Base-by-base conservation (phyloP, 2,888 invertebrate species). In the Alentia gelatinosa region DNA sequence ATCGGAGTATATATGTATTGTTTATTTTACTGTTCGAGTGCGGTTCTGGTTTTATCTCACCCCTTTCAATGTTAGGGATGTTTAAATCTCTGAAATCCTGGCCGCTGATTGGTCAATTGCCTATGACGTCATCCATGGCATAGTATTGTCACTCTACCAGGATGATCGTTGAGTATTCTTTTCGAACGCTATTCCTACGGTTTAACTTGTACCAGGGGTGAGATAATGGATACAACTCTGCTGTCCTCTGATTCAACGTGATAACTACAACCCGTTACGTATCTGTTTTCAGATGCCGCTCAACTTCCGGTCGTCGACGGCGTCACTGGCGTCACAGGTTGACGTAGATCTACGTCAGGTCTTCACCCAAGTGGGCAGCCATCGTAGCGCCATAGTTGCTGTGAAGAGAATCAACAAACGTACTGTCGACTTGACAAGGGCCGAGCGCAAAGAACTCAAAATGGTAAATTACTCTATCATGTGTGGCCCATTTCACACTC, bases 361-460 rank as follows among this genome's bases (percentile, higher is more conserved):
- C 94, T 98, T 98, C 96, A 98, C 98, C 0, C 98, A 98, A 94
- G 98, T 99, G 74, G 98, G 98, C 12, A 97, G 98, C 92, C 99
- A 98, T 96, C 98, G 98, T 94, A 98, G 98, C 0, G 97, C 98
- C 90, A 97, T 98, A 91, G 98, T 98, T 92, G 98, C 99, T 12
- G 97, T 99, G 90, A 98, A 98, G 95, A 97, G 98, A 92, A 97
- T 99, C 5, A 97, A 97, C 92, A 98, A 98, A 95, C 98, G 98
- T 95, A 97, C 98, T 90, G 97, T 99, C 30, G 98, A 98, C 94
- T 98, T 99, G 89, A 98, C 97, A 4, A 97, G 98, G 83, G 98
- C 98, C 95, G 98, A 98, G 97, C 98, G 98, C 95, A 98, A 98
- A 95, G 98, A 99, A 96, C 97, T 99, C 0, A 98, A 98, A 97